phyloP scores from a whole-genome alignment of 2,113 vertebrate genomes.

The Marmota flaviventris region DNA sequence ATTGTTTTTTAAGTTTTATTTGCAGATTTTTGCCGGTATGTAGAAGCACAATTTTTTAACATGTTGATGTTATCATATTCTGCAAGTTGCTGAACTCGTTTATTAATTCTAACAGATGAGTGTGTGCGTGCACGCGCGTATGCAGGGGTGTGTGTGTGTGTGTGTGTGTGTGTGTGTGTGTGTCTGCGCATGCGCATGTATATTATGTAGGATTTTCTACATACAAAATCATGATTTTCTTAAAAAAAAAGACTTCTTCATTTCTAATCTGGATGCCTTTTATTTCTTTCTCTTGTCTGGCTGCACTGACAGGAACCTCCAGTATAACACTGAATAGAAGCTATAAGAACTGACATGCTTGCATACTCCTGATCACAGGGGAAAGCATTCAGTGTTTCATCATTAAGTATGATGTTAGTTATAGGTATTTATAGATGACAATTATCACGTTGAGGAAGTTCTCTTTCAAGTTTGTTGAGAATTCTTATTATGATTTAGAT shows the following conservation, averaged over 20 bases:
- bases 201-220: neutral
- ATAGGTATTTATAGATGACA: neutral
- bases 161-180: neutral
- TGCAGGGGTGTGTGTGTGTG: neutral
- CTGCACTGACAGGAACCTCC: neutral
- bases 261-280: conserved; percentile 6
- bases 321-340: conserved; percentile 2
- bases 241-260: neutral
- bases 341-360: conserved; percentile 3
- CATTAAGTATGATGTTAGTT: neutral
- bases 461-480: conserved; percentile 42
- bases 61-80: neutral
- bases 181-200: neutral
- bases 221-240: neutral
- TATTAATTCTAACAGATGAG: neutral
- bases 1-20: neutral
- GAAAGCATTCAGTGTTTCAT: neutral
- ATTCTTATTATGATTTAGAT: conserved; percentile 33
- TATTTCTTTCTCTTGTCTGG: neutral
- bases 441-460: neutral
- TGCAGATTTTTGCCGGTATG: neutral
- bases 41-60: neutral
- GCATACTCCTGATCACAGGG: neutral
- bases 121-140: neutral
- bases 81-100: neutral